A percentile compares a stretch with the other conserved stretches of the same genome.
Evolutionary conservation across 1,140 invertebrate genomes (phyloP).

Genomic region (Diabrotica undecimpunctata): DNA sequence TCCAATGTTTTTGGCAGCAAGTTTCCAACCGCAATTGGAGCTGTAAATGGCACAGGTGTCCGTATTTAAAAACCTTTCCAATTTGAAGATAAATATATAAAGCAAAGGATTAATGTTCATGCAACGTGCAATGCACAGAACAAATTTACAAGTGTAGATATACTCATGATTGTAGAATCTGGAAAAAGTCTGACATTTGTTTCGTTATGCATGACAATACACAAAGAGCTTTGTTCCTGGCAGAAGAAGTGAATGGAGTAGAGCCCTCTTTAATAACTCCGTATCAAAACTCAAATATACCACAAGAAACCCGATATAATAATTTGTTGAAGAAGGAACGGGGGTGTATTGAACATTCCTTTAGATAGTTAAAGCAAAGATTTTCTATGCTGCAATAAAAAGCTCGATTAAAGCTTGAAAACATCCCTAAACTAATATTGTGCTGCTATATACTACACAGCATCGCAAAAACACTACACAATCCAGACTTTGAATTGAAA

Average conservation of each 20-base stretch:
- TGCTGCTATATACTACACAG: too few relatives aligned
- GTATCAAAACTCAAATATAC: slow-evolving; percentile 21
- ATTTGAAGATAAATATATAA: too few relatives aligned
- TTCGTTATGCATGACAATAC: slow-evolving; percentile 22
- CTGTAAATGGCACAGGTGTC: too few relatives aligned
- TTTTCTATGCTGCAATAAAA: too few relatives aligned
- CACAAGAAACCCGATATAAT: slow-evolving; percentile 21
- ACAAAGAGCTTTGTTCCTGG: slow-evolving; percentile 23
- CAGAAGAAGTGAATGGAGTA: slow-evolving; percentile 27
- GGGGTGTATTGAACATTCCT: slow-evolving; percentile 20
- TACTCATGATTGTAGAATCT: slow-evolving; percentile 22
- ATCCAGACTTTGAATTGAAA: too few relatives aligned
- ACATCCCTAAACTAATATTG: too few relatives aligned
- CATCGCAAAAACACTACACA: too few relatives aligned
- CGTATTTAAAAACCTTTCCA: too few relatives aligned
- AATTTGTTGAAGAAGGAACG: slow-evolving; percentile 19
- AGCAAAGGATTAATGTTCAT: slow-evolving; percentile 23
- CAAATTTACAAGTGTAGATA: slow-evolving; percentile 17
- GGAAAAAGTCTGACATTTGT: slow-evolving; percentile 24
- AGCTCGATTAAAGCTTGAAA: too few relatives aligned
- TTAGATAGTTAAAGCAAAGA: too few relatives aligned
- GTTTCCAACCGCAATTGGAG: too few relatives aligned
- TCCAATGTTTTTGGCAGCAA: too few relatives aligned
- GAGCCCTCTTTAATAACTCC: slow-evolving; percentile 25
- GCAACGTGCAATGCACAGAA: slow-evolving; percentile 20